These are phyloP conservation scores for Luidia sarsii DNA, from an alignment of 53 echinoderm and acorn worm species.

Conservation along the genomic window DNA sequence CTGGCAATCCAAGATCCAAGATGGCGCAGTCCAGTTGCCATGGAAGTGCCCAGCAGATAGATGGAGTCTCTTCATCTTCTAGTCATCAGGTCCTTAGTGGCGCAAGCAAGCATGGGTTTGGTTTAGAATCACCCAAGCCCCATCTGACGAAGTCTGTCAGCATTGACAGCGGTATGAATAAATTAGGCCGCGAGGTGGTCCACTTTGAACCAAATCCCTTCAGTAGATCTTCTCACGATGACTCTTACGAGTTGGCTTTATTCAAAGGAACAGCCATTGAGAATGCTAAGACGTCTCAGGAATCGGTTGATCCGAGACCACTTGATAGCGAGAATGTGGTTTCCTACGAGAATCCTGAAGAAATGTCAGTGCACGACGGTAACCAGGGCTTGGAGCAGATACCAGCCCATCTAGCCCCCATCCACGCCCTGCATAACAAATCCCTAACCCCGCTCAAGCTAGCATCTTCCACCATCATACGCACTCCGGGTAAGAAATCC, in stretches of 20 bases:
- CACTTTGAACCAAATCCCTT: not conserved
- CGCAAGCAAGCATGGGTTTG: not conserved
- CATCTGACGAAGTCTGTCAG: conserved; percentile 61
- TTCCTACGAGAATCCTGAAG: conserved; percentile 22
- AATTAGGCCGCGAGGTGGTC: not conserved
- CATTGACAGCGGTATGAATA: conserved; percentile 54
- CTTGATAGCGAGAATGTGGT: not conserved
- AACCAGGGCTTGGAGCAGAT: conserved; percentile 16
- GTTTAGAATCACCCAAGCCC: not conserved
- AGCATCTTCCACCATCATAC: conserved; percentile 51
- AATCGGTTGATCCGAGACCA: conserved; percentile 1
- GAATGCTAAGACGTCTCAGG: conserved; percentile 1
- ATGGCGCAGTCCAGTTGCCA: not conserved
- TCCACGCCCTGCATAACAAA: conserved; percentile 42
- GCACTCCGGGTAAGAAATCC: conserved; percentile 15
- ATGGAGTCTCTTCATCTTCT: conserved; percentile 3
- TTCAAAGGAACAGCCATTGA: not conserved
- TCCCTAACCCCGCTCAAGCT: conserved; percentile 62
- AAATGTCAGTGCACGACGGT: conserved; percentile 43
- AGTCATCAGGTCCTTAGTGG: not conserved
- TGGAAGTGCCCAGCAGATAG: not conserved
- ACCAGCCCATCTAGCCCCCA: conserved; percentile 11
- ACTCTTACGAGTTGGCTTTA: conserved; percentile 67
- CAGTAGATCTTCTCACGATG: conserved; percentile 7
- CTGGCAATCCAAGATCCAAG: not conserved